These are phyloP conservation scores for Drosophila ohnishii DNA, from an alignment of 1,140 invertebrate species.

Conservation along the genomic window DNA sequence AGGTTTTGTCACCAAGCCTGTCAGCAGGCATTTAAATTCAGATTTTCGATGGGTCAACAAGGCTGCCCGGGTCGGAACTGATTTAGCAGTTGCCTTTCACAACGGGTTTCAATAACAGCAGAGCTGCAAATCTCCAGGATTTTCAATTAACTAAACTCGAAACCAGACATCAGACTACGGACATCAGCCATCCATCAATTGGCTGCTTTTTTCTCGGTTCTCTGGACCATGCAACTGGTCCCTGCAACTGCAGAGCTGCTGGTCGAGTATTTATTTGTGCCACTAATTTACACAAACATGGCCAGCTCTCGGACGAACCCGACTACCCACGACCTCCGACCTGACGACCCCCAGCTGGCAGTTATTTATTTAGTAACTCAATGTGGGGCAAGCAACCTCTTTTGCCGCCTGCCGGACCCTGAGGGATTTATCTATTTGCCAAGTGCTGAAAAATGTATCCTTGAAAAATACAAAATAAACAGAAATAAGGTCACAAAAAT, in stretches of 20 bases:
- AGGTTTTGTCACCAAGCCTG: slow-evolving; percentile 19
- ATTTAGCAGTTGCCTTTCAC: slow-evolving; percentile 7
- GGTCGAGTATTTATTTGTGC: slow-evolving; percentile 49
- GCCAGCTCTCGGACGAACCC: slow-evolving; percentile 25
- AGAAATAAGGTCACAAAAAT: slow-evolving; percentile 19
- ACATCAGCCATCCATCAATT: slow-evolving; percentile 45
- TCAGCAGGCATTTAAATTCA: slow-evolving; percentile 43
- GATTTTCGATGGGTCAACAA: slow-evolving; percentile 49
- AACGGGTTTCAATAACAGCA: slow-evolving; percentile 9
- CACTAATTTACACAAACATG: slow-evolving; percentile 59
- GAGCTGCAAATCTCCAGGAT: slow-evolving; percentile 36
- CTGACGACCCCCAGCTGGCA: slow-evolving; percentile 36
- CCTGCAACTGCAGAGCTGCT: slow-evolving; percentile 33
- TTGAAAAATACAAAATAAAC: slow-evolving; percentile 16
- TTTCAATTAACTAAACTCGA: slow-evolving; percentile 45
- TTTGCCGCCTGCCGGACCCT: slow-evolving; percentile 8
- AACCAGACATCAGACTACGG: not conserved
- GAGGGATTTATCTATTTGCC: slow-evolving; percentile 57
- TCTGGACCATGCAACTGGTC: slow-evolving; percentile 10
- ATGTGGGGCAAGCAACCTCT: slow-evolving; percentile 30
- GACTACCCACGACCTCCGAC: slow-evolving; percentile 19
- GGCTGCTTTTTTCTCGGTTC: slow-evolving; percentile 1
- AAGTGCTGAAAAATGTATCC: slow-evolving; percentile 38
- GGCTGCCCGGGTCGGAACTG: slow-evolving; percentile 19
- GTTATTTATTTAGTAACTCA: slow-evolving; percentile 66